Conservation (phyloP, 1,140 invertebrate species). For the Hormaphis cornu region DNA sequence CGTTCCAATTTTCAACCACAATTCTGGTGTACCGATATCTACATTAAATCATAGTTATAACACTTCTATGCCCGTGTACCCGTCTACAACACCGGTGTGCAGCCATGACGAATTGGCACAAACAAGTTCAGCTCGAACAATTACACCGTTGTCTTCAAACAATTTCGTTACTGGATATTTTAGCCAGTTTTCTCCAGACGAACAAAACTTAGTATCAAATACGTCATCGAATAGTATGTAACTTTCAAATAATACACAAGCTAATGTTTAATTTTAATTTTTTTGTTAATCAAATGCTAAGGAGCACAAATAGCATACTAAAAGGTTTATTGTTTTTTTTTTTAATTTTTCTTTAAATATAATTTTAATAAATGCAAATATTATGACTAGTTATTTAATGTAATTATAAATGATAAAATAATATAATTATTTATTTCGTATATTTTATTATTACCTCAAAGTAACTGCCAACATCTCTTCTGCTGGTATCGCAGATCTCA, state of each 20-base stretch:
- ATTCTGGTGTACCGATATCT: constrained; percentile 1
- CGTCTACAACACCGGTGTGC: background rate
- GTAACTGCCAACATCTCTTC: constrained; percentile 41
- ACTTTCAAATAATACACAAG: constrained; percentile 1
- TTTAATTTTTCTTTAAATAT: background rate
- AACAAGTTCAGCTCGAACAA: background rate
- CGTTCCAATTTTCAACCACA: background rate
- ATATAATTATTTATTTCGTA: constrained; percentile 5
- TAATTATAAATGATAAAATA: constrained; percentile 3
- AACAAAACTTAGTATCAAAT: background rate
- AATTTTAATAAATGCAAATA: background rate
- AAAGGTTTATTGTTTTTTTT: background rate
- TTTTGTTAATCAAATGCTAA: background rate
- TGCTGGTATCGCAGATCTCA: constrained; percentile 40
- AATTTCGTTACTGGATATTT: background rate
- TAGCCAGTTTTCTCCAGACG: background rate
- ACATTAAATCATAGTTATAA: background rate
- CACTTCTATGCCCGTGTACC: background rate
- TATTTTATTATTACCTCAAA: constrained; percentile 37
- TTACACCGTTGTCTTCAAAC: background rate
- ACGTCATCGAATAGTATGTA: background rate
- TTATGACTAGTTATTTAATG: background rate
- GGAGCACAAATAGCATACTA: background rate
- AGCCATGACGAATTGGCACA: background rate
- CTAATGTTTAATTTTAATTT: constrained; percentile 3